Conservation (phyloP, 2,888 invertebrate genomes). For the Synergus gifuensis region DNA sequence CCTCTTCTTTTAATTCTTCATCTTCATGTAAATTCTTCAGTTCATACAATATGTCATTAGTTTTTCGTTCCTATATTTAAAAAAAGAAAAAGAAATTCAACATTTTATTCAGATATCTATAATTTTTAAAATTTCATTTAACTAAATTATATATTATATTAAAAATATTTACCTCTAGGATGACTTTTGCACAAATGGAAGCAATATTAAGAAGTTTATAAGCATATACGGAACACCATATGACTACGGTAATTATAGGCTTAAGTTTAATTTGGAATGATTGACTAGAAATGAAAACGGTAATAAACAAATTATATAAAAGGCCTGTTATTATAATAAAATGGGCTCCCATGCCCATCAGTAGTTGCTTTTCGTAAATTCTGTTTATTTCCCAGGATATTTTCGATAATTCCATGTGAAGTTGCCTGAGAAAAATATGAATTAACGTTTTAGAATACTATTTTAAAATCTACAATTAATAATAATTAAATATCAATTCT, state of each 20-base stretch:
- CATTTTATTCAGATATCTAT: neutral
- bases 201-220: slow-evolving; percentile 2
- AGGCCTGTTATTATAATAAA: neutral
- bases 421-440: neutral
- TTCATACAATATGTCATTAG: slow-evolving; percentile 10
- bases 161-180: neutral
- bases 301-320: neutral
- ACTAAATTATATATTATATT: neutral
- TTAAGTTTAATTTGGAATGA: neutral
- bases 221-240: slow-evolving; percentile 11
- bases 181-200: slow-evolving; percentile 10
- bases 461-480: too few relatives aligned
- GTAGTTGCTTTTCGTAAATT: slow-evolving; percentile 14
- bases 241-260: neutral
- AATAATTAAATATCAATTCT: too few relatives aligned
- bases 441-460: neutral
- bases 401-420: neutral
- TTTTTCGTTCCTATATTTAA: neutral
- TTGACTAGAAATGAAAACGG: neutral
- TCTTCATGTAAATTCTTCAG: neutral
- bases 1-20: slow-evolving; percentile 27
- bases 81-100: neutral
- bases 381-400: neutral
- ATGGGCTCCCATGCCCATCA: neutral
- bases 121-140: neutral